Conservation (phyloP, 2,888 invertebrate genomes). For the Lordiphosa andalusiaca region DNA sequence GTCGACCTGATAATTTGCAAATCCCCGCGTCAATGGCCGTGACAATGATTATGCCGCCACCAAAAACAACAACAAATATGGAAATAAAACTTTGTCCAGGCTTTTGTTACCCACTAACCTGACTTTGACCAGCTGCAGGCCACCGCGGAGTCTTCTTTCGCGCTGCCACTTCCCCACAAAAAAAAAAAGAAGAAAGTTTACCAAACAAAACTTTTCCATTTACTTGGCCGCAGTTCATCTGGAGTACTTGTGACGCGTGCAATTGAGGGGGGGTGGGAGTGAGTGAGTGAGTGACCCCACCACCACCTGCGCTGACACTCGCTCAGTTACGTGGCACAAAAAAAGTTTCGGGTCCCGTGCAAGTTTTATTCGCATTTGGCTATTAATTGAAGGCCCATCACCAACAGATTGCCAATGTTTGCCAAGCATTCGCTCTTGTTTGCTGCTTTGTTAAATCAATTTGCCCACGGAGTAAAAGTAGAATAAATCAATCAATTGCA, state of each 20-base stretch:
- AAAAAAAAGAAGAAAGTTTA: slow-evolving; percentile 63
- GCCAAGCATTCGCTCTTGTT: slow-evolving; percentile 21
- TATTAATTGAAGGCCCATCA: slow-evolving; percentile 72
- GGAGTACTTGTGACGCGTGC: slow-evolving; percentile 39
- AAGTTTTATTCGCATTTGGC: slow-evolving; percentile 33
- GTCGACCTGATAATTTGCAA: slow-evolving; percentile 67
- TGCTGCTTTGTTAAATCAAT: slow-evolving; percentile 40
- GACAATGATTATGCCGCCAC: slow-evolving; percentile 61
- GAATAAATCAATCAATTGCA: slow-evolving; percentile 44
- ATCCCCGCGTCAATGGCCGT: slow-evolving; percentile 68
- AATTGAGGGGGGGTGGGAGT: too few relatives aligned
- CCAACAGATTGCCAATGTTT: slow-evolving; percentile 41
- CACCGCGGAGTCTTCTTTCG: slow-evolving; percentile 23
- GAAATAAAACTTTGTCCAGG: slow-evolving; percentile 48
- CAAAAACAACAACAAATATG: slow-evolving; percentile 7
- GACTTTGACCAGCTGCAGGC: slow-evolving; percentile 30
- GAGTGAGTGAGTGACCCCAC: too few relatives aligned
- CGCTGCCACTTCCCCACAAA: slow-evolving; percentile 7
- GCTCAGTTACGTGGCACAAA: slow-evolving; percentile 2
- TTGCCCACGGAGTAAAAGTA: slow-evolving; percentile 31
- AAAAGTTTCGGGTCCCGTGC: slow-evolving; percentile 34
- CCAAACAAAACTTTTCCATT: slow-evolving; percentile 69
- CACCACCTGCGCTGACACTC: slow-evolving; percentile 9
- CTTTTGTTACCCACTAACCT: slow-evolving; percentile 1
- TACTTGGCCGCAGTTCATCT: slow-evolving; percentile 63